Conservation (phyloP, 2,797 vertebrate species). For the Xenentodon cancila region DNA sequence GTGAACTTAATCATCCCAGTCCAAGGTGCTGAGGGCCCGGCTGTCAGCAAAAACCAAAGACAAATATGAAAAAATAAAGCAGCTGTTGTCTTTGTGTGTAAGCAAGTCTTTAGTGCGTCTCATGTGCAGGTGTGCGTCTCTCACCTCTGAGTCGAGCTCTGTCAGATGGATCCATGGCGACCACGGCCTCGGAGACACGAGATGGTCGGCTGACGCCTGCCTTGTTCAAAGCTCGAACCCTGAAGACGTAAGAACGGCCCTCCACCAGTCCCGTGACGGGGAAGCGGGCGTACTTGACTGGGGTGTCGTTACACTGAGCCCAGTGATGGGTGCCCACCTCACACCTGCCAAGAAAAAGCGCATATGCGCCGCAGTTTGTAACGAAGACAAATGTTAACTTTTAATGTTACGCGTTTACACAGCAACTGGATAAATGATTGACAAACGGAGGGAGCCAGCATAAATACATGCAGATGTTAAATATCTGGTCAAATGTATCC, state of each 20-base stretch:
- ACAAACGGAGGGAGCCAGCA: slow-evolving; percentile 5
- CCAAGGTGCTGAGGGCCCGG: slow-evolving; percentile 94
- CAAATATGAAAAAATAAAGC: not conserved
- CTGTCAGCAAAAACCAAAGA: slow-evolving; percentile 65
- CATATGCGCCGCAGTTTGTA: too few species aligned
- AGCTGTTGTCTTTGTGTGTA: not conserved
- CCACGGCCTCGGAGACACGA: slow-evolving; percentile 89
- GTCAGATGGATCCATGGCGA: slow-evolving; percentile 93
- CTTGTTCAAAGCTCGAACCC: slow-evolving; percentile 92
- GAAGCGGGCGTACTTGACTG: slow-evolving; percentile 96
- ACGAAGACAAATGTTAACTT: too few species aligned
- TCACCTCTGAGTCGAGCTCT: slow-evolving; percentile 91
- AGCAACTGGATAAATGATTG: not conserved
- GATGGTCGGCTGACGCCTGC: slow-evolving; percentile 90
- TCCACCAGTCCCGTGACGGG: slow-evolving; percentile 97
- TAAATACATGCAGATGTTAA: not conserved
- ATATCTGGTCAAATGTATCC: too few species aligned
- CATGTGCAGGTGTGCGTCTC: slow-evolving; percentile 13
- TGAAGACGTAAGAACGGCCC: slow-evolving; percentile 92
- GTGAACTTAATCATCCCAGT: slow-evolving; percentile 99
- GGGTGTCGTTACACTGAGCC: slow-evolving; percentile 95
- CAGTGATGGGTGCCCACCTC: slow-evolving; percentile 93
- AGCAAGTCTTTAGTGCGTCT: not conserved
- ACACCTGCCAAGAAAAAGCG: slow-evolving; percentile 80
- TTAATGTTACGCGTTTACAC: too few species aligned